phyloP scores from a whole-genome alignment of 1,140 invertebrate genomes.

The Drosophila dunni region DNA sequence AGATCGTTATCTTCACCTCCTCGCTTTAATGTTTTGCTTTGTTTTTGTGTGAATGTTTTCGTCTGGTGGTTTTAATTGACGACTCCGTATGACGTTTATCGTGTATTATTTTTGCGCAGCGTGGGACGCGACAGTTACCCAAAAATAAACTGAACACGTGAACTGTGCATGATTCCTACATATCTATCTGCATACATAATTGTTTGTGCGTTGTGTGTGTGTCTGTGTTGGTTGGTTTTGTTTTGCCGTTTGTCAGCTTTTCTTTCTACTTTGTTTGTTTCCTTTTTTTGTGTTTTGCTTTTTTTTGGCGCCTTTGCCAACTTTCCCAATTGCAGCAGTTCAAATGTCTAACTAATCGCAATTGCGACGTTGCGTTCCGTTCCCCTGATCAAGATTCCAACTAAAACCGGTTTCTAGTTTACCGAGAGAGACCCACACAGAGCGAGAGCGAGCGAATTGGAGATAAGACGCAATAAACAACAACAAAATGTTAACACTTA shows the following conservation, averaged over 20 bases:
- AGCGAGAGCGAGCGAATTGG: neutral
- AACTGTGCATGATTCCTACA: slow-evolving; percentile 57
- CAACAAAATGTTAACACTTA: slow-evolving; percentile 54
- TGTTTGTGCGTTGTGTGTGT: neutral
- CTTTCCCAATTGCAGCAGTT: slow-evolving; percentile 44
- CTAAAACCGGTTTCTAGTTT: slow-evolving; percentile 62
- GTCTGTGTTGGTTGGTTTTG: neutral
- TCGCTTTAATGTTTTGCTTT: slow-evolving; percentile 31
- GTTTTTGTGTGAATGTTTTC: slow-evolving; percentile 19
- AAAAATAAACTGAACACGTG: slow-evolving; percentile 59
- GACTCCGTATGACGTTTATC: slow-evolving; percentile 54
- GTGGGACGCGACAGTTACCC: slow-evolving; percentile 41
- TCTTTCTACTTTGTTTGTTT: slow-evolving; percentile 29
- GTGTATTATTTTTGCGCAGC: slow-evolving; percentile 51
- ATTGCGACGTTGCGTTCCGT: slow-evolving; percentile 64
- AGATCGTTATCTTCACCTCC: slow-evolving; percentile 2
- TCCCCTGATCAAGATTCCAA: slow-evolving; percentile 22
- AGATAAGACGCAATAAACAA: slow-evolving; percentile 72
- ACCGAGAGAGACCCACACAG: slow-evolving; percentile 12
- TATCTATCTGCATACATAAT: slow-evolving; percentile 12
- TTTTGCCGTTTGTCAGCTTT: slow-evolving; percentile 51
- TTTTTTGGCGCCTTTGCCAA: slow-evolving; percentile 73
- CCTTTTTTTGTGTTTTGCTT: slow-evolving; percentile 59
- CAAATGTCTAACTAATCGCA: slow-evolving; percentile 45
- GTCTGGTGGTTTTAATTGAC: slow-evolving; percentile 34